phyloP scores from a whole-genome alignment of 2,797 vertebrate species.

The Falco biarmicus region DNA sequence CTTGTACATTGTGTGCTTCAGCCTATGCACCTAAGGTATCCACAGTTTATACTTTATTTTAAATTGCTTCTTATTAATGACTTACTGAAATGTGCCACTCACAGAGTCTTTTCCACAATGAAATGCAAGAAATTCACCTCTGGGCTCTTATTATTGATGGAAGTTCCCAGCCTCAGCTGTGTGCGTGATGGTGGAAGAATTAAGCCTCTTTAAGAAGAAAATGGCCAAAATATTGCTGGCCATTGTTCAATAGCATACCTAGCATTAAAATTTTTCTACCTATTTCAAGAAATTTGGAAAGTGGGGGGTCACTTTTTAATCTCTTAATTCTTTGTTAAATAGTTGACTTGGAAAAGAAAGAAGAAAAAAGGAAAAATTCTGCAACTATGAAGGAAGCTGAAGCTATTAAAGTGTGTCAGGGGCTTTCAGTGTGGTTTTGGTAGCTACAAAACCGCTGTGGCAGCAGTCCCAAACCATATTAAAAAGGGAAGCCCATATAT shows the following conservation, averaged over 20 bases:
- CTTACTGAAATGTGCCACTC: not conserved
- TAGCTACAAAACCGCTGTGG: not conserved
- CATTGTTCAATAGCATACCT: not conserved
- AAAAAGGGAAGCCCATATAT: not conserved
- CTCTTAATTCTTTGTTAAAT: not conserved
- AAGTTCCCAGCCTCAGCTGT: not conserved
- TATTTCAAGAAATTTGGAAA: not conserved
- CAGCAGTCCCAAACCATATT: not conserved
- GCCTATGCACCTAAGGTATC: not conserved
- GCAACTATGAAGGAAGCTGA: not conserved
- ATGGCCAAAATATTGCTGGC: not conserved
- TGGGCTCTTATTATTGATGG: not conserved
- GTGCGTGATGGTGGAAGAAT: not conserved
- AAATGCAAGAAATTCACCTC: not conserved
- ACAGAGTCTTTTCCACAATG: not conserved
- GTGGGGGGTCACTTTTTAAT: not conserved
- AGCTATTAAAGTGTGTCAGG: not conserved
- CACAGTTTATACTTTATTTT: not conserved
- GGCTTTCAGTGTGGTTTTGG: not conserved
- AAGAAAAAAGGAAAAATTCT: not conserved
- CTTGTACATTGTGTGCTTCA: not conserved
- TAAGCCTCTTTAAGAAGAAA: not conserved
- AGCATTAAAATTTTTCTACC: not conserved
- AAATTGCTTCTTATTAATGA: not conserved
- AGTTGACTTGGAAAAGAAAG: not conserved